Evolutionary conservation across 2,113 vertebrate genomes (phyloP), one percentile per base, ranked within the genome.

Genomic region (Scomber colias): DNA sequence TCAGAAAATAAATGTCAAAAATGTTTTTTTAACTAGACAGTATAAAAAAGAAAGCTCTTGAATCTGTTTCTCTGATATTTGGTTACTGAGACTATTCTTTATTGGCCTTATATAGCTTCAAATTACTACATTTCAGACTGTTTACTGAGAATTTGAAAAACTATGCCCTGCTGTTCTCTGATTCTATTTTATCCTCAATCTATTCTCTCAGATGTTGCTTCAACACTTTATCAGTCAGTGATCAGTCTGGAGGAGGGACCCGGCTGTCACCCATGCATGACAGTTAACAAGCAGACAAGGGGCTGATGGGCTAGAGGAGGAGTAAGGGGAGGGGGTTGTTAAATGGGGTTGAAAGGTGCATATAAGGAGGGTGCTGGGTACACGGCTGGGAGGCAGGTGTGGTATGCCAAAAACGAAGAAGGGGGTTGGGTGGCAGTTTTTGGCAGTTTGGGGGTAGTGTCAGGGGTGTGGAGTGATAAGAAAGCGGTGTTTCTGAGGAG

Each of bases 371-470:
- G n/a, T 82, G 81, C 78, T 82, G 79, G 63, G 48, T 55, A 77
- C 77, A 79, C 17, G 15, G 44, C 40, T 71, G 11, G 63, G 56
- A 83, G 77, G 82, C 87, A 85, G 73, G 82, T 86, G 87, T 64
- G 55, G 50, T 46, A 16, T 80, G 79, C 77, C 15, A 1, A 55
- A 54, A 27, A 44, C 54, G 30, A 86, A 72, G 44, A 45, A 1
- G 65, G 75, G 79, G 76, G 77, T 3, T 83, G 69, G 87, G 62
- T 55, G 53, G 44, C 19, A 81, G 57, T 17, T 48, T 30, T 11
- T 55, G 17, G 69, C 73, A 60, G 68, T 75, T 64, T 80, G 79
- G 61, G 59, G 75, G 73, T 11, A 48, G 31, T 17, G 61, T 61
- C 13, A 16, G 0, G 24, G 70, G 59, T 69, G 68, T 35, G 6